Evolutionary conservation across 2,113 vertebrate species (phyloP).

Genomic region (Chrysochloris asiatica): DNA sequence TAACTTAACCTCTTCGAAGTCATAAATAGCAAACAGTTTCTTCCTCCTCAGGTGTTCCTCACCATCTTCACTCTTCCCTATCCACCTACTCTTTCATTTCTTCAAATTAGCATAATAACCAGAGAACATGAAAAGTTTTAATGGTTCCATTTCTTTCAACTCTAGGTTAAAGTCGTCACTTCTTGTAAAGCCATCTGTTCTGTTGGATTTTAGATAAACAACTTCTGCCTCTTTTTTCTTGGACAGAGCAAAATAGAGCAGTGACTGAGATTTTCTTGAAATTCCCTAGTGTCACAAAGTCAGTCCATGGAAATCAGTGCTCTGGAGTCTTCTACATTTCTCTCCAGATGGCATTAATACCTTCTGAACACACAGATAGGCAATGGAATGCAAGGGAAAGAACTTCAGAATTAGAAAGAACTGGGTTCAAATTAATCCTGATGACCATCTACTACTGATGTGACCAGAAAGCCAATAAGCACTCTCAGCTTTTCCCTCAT

Average conservation of each 20-base stretch:
- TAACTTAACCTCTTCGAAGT: neutral
- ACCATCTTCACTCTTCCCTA: neutral
- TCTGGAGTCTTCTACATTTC: neutral
- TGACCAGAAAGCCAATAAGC: slow-evolving; percentile 37
- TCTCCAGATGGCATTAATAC: neutral
- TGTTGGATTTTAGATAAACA: slow-evolving; percentile 17
- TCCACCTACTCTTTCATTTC: slow-evolving; percentile 18
- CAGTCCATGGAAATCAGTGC: neutral
- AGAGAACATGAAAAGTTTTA: slow-evolving; percentile 49
- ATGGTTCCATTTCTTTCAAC: slow-evolving; percentile 23
- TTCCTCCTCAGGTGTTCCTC: neutral
- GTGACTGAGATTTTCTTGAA: slow-evolving; percentile 13
- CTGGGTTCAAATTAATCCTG: slow-evolving; percentile 36
- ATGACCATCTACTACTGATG: neutral
- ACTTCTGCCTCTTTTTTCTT: slow-evolving; percentile 30
- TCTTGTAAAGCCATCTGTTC: slow-evolving; percentile 17
- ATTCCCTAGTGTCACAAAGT: neutral
- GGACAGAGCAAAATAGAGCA: slow-evolving; percentile 24
- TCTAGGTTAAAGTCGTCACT: slow-evolving; percentile 37
- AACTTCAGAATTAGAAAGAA: neutral
- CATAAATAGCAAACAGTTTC: neutral
- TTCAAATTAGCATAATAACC: slow-evolving; percentile 30
- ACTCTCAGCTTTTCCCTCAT: slow-evolving; percentile 9
- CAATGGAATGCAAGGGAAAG: neutral
- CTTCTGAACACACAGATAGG: neutral